Evolutionary conservation across 2,888 invertebrate genomes (phyloP).

Genomic region (Synanthedon tipuliformis): DNA sequence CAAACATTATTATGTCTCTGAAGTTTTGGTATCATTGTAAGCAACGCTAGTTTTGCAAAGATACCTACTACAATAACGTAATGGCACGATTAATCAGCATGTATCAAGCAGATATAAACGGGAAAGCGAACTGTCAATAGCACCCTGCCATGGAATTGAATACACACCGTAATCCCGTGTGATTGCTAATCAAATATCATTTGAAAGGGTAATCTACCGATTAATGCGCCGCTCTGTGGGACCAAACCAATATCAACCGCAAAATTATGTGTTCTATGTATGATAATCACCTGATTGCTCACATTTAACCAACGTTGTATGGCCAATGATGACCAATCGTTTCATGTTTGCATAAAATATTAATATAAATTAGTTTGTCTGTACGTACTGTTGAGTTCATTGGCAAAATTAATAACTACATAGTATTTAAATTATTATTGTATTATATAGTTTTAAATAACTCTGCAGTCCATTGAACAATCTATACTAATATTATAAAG

Average conservation of each 20-base stretch:
- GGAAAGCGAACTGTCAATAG: background rate
- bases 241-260: constrained; percentile 34
- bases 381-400: background rate
- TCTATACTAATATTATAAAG: background rate
- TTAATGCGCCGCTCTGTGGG: constrained; percentile 32
- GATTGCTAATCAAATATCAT: constrained; percentile 35
- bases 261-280: constrained; percentile 40
- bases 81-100: background rate
- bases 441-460: background rate
- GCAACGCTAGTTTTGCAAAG: too few species aligned
- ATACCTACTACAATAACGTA: background rate
- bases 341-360: background rate
- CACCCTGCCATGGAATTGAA: background rate
- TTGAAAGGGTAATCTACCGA: constrained; percentile 33
- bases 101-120: background rate
- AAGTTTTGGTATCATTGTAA: too few species aligned
- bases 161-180: constrained; percentile 17
- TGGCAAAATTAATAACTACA: background rate
- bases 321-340: background rate
- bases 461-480: background rate
- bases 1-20: too few species aligned
- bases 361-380: background rate
- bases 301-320: constrained; percentile 18
- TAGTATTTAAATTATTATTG: too few species aligned
- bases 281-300: constrained; percentile 42